phyloP scores from a whole-genome alignment of 2,113 vertebrate genomes.

The Psettodes erumei region DNA sequence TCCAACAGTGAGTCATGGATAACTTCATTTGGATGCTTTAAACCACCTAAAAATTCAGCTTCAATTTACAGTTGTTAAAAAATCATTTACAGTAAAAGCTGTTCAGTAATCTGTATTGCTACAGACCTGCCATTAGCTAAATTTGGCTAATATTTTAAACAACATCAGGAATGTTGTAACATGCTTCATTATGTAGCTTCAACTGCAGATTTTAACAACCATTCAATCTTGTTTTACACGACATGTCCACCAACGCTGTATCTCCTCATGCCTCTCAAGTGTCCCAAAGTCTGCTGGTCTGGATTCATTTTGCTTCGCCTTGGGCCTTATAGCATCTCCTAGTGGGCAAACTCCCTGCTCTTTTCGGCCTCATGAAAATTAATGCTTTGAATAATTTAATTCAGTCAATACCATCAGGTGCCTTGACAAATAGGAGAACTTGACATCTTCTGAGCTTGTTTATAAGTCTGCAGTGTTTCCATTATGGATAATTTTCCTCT shows the following conservation, averaged over 20 bases:
- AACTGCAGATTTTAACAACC: slow-evolving; percentile 9
- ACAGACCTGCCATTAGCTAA: not conserved
- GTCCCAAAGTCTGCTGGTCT: slow-evolving; percentile 21
- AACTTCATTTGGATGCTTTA: slow-evolving; percentile 26
- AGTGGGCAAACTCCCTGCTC: slow-evolving; percentile 65
- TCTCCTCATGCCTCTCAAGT: slow-evolving; percentile 4
- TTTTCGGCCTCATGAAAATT: slow-evolving; percentile 56
- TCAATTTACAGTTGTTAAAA: not conserved
- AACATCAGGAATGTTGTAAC: not conserved
- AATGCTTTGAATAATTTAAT: slow-evolving; percentile 62
- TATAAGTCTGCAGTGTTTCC: slow-evolving; percentile 54
- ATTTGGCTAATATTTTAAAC: not conserved
- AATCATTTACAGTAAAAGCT: not conserved
- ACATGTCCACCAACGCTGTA: not conserved
- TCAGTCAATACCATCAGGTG: slow-evolving; percentile 54
- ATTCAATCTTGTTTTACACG: slow-evolving; percentile 18
- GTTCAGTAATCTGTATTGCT: not conserved
- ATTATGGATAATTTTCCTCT: slow-evolving; percentile 41
- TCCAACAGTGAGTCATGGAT: slow-evolving; percentile 25
- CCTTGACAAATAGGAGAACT: slow-evolving; percentile 58
- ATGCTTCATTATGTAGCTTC: not conserved
- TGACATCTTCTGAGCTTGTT: slow-evolving; percentile 57
- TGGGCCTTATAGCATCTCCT: slow-evolving; percentile 75
- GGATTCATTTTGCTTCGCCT: slow-evolving; percentile 45
- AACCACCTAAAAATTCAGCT: not conserved